Evolutionary conservation across 2,888 invertebrate species (phyloP).

Genomic region (Pseudanteris insignis): DNA sequence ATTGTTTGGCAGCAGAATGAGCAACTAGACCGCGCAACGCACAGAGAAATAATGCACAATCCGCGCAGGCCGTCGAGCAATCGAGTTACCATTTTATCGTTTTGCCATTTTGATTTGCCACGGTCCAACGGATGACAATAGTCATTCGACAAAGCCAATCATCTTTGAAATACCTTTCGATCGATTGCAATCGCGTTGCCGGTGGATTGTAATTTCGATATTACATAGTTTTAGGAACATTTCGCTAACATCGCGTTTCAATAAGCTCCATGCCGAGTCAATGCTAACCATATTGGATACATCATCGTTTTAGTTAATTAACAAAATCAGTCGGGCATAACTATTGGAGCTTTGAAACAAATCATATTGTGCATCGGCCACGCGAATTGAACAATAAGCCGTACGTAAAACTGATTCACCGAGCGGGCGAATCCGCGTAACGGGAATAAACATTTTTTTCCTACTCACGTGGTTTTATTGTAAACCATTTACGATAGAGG

Average conservation of each 20-base stretch:
- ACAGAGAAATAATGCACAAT: conserved; percentile 62
- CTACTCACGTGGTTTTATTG: too few species aligned
- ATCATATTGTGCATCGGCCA: conserved; percentile 20
- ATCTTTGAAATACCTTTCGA: conserved; percentile 52
- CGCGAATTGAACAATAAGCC: conserved; percentile 26
- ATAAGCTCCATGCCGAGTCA: too few species aligned
- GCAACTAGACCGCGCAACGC: conserved; percentile 50
- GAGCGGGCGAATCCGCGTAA: neutral
- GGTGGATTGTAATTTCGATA: conserved; percentile 38
- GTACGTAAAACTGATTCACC: conserved; percentile 25
- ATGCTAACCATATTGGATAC: conserved; percentile 31
- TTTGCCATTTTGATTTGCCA: conserved; percentile 63
- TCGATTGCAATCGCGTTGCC: conserved; percentile 36
- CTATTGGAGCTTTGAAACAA: conserved; percentile 26
- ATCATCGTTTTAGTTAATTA: conserved; percentile 43
- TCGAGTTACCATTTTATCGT: conserved; percentile 61
- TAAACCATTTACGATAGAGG: too few species aligned
- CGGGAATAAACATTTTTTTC: too few species aligned
- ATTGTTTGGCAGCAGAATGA: conserved; percentile 61
- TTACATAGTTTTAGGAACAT: conserved; percentile 41
- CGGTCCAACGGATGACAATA: conserved; percentile 63
- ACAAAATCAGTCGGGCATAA: conserved; percentile 26
- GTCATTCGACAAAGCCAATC: conserved; percentile 59
- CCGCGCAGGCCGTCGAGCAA: conserved; percentile 58
- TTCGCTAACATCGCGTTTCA: conserved; percentile 37